Base-by-base conservation (phyloP, 2,113 vertebrate genomes). In the Megaleporinus macrocephalus region DNA sequence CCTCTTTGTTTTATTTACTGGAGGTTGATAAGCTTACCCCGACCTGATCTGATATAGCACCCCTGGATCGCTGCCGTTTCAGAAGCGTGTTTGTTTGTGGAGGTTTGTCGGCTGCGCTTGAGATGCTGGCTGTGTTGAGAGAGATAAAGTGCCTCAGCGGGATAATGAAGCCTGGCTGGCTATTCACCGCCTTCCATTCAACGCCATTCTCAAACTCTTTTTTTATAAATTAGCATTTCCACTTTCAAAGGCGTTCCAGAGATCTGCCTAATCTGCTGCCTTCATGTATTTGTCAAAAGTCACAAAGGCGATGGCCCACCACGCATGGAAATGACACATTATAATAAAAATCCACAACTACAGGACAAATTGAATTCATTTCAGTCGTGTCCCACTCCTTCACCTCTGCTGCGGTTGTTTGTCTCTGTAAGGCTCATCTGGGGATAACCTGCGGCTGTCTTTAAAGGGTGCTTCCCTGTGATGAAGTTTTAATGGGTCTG, bases 71-170 rank as follows among this genome's bases (percentile, higher is more conserved):
- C 74, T 78, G 77, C 65, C 51, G 72, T 85, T 88, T 87, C 80
- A 84, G 89, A 84, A 73, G 73, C 53, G 49, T 4, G 44, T 70
- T 76, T 76, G 70, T 65, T 16, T 63, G 47, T n/a, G 24, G 80
- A 69, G 57, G 24, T 41, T 29, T 72, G 51, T 47, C 73, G 53
- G 59, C 44, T 63, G 65, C 18, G 62, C 84, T 87, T 0, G 4
- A 88, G 88, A 92, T 89, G 76, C 70, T 78, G 88, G 85, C 90
- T 88, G 88, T 85, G 80, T 69, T 76, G 20, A 76, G 74, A 76
- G 86, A 90, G 92, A 93, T 92, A 92, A 90, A 84, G 71, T 85
- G 87, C 90, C 90, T 92, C 87, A 77, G 33, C 90, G 86, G 85
- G 84, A 90, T 79, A 86, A 86, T 86, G 85, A 89, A 87, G 87